Conservation (phyloP, 1,140 invertebrate species). For the Drosophila pseudoananassae region DNA sequence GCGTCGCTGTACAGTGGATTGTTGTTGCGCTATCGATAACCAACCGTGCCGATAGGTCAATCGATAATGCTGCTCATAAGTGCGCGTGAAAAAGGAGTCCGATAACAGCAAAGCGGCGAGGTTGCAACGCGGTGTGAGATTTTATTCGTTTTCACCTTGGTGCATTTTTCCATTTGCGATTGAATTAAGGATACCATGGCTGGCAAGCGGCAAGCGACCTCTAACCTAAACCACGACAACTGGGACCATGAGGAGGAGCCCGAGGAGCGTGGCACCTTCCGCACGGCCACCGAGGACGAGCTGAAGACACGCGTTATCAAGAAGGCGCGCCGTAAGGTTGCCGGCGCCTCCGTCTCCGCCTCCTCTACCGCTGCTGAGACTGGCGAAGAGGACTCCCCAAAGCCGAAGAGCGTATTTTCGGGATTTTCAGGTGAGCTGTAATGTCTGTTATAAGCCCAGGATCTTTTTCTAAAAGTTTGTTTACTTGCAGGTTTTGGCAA, state of each 20-base stretch:
- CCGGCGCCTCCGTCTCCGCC: slow-evolving; percentile 52
- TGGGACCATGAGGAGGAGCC: slow-evolving; percentile 94
- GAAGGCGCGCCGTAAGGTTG: slow-evolving; percentile 88
- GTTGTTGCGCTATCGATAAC: slow-evolving; percentile 36
- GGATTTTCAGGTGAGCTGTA: slow-evolving; percentile 86
- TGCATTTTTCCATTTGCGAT: slow-evolving; percentile 19
- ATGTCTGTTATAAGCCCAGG: too few relatives aligned
- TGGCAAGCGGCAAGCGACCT: slow-evolving; percentile 90
- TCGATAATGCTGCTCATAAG: slow-evolving; percentile 1
- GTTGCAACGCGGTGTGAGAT: slow-evolving; percentile 28
- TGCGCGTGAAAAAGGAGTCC: background rate
- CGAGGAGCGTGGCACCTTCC: slow-evolving; percentile 91
- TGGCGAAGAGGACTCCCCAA: slow-evolving; percentile 70
- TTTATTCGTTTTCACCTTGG: slow-evolving; percentile 17
- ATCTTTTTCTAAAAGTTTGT: too few relatives aligned
- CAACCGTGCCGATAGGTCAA: background rate
- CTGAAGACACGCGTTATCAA: slow-evolving; percentile 91
- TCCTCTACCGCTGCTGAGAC: slow-evolving; percentile 17
- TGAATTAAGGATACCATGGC: slow-evolving; percentile 86
- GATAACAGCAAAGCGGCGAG: slow-evolving; percentile 9
- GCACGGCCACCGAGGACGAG: slow-evolving; percentile 88
- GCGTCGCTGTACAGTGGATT: slow-evolving; percentile 59
- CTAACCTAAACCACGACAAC: slow-evolving; percentile 94
- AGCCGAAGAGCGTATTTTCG: slow-evolving; percentile 87
- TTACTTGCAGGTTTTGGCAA: slow-evolving; percentile 54